phyloP scores from a whole-genome alignment of 2,113 vertebrate genomes.

The Oreochromis aureus region DNA sequence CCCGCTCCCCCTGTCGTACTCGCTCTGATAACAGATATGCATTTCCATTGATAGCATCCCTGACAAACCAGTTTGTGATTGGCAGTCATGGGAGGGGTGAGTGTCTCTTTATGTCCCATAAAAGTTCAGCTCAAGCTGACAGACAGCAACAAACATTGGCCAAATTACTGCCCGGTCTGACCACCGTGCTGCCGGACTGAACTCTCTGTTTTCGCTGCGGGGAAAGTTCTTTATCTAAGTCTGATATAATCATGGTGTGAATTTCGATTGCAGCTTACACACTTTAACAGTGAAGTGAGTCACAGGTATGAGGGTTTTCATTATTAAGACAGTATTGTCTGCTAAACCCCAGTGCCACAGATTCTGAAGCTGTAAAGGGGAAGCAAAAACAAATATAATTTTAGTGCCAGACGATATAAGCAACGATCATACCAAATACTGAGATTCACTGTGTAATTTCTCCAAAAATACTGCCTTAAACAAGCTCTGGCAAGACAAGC shows the following conservation, averaged over 20 bases:
- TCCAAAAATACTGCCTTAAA: neutral
- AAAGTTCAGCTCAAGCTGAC: conserved; percentile 12
- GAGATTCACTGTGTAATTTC: neutral
- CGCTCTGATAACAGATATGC: neutral
- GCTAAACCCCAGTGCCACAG: neutral
- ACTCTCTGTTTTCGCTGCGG: neutral
- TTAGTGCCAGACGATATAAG: neutral
- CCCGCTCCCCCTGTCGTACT: neutral
- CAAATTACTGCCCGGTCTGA: neutral
- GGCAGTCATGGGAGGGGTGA: neutral
- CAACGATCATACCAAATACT: neutral
- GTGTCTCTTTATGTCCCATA: neutral
- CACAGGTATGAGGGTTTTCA: neutral
- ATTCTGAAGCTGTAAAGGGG: neutral
- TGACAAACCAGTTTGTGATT: neutral
- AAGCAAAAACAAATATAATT: neutral
- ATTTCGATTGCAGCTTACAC: neutral
- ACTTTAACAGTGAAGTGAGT: neutral
- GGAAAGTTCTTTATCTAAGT: neutral
- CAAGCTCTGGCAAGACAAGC: neutral
- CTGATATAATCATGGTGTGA: neutral
- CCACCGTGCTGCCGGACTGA: neutral
- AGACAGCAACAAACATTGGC: conserved; percentile 4
- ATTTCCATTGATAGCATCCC: neutral
- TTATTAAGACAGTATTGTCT: neutral